Base-by-base conservation (phyloP, 2,797 vertebrate genomes). In the Scarus forsteni region DNA sequence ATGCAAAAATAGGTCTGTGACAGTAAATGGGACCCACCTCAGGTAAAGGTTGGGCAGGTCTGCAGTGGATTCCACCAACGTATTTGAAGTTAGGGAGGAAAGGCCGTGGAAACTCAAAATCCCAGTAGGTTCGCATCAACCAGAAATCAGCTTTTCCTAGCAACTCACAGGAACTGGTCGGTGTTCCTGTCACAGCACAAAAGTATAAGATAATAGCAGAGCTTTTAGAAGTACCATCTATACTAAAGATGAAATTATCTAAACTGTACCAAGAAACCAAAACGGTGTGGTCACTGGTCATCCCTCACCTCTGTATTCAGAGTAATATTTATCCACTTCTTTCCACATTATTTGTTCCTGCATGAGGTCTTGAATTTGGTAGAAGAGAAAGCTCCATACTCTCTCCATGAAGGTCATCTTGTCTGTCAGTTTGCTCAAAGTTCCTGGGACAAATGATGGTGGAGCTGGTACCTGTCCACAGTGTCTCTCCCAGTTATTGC, bases 51-150 rank as follows among this genome's bases (percentile, higher is more conserved):
- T 97, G 96, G 63, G 97, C 95, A 38, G 97, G 96, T 85, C 88
- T 93, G 75, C 97, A 98, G 35, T 98, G 97, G 72, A 98, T 87
- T 61, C 97, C 97, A 78, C 97, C 97, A 16, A 99, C 92, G 65
- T 92, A 98, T 70, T 97, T 95, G 64, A 98, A 98, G 87, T 98
- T 99, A 3, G 96, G 97, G 48, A 96, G 93, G 36, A 94, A 89
- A 57, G 97, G 97, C 10, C 94, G 93, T 52, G 97, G 96, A 85
- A 95, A 98, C 70, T 98, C 96, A 79, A 98, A 95, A 84, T 98
- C 97, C 97, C 97, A 98, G 71, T 97, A 98, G 8, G 96, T 97
- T 70, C 96, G 82, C 0, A 98, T 96, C 70, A 98, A 79, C 97
- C 97, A 98, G 52, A 98, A 94, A 63, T 98, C 97, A 53, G 95